Percentiles rank a stretch among this genome's conserved stretches.
Conservation (phyloP, 2,888 invertebrate genomes). For the Trichopria drosophilae region DNA sequence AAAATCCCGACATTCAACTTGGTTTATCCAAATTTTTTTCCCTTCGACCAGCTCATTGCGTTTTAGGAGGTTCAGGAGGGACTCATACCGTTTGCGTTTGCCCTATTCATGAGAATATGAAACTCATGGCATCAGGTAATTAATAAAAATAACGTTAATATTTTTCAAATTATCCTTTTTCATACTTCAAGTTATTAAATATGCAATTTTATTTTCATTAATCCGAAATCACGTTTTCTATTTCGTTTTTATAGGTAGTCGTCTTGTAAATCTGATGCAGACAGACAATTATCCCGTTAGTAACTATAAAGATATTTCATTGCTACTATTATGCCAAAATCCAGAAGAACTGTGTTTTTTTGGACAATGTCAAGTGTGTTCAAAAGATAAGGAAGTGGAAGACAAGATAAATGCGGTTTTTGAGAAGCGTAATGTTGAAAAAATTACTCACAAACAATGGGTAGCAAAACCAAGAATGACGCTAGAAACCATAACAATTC, state of each 20-base stretch:
- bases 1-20: constrained; percentile 3
- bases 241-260: constrained; percentile 20
- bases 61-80: constrained; percentile 12
- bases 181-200: too few species aligned
- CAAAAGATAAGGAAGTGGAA: neutral
- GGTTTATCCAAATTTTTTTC: constrained; percentile 15
- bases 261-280: constrained; percentile 3
- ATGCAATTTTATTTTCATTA: too few species aligned
- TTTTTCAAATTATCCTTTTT: too few species aligned
- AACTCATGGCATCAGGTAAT: too few species aligned
- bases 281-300: neutral
- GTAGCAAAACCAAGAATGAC: constrained; percentile 22
- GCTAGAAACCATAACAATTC: constrained; percentile 14
- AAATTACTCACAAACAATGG: constrained; percentile 20
- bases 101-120: constrained; percentile 12
- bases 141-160: too few species aligned
- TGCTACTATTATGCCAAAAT: constrained; percentile 9
- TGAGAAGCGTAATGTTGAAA: constrained; percentile 13
- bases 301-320: constrained; percentile 11
- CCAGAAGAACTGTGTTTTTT: constrained; percentile 8
- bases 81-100: constrained; percentile 13
- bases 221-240: too few species aligned
- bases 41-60: constrained; percentile 3
- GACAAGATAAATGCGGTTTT: constrained; percentile 8
- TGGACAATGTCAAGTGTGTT: constrained; percentile 15